Percentiles rank a stretch among this genome's conserved stretches.
Evolutionary conservation across 92 coral and sea anemone genomes (phyloP).

Genomic region (Ricordea florida): DNA sequence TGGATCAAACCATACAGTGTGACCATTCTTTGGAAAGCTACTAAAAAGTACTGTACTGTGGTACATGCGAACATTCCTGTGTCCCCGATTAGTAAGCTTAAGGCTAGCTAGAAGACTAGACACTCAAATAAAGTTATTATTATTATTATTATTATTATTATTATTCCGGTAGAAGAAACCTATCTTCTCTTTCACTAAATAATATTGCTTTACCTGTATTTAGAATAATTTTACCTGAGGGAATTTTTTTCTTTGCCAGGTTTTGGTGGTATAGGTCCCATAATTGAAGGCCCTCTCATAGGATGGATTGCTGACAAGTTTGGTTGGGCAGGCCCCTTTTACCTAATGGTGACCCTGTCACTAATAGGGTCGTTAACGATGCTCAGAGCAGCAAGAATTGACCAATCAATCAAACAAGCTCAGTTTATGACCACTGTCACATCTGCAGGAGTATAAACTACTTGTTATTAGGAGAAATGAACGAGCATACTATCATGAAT

Average conservation of each 20-base stretch:
- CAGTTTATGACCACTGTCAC: slow-evolving; percentile 74
- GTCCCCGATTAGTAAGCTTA: no score
- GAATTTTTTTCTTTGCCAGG: slow-evolving; percentile 62
- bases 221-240: no score
- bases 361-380: slow-evolving; percentile 73
- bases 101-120: no score
- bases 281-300: slow-evolving; percentile 91
- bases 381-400: slow-evolving; percentile 75
- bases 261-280: slow-evolving; percentile 93
- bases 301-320: slow-evolving; percentile 88
- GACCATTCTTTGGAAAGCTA: no score
- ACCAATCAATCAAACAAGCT: slow-evolving; percentile 68
- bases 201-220: no score
- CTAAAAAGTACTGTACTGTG: no score
- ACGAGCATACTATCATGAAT: neutral
- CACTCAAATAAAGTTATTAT: no score
- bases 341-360: slow-evolving; percentile 87
- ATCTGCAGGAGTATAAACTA: neutral
- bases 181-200: no score
- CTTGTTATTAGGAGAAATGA: neutral
- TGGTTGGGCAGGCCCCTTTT: slow-evolving; percentile 96
- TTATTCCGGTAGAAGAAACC: no score
- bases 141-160: no score
- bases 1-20: no score
- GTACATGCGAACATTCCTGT: no score